Evolutionary conservation across 1,140 invertebrate species (phyloP).

Genomic region (Andricus grossulariae): DNA sequence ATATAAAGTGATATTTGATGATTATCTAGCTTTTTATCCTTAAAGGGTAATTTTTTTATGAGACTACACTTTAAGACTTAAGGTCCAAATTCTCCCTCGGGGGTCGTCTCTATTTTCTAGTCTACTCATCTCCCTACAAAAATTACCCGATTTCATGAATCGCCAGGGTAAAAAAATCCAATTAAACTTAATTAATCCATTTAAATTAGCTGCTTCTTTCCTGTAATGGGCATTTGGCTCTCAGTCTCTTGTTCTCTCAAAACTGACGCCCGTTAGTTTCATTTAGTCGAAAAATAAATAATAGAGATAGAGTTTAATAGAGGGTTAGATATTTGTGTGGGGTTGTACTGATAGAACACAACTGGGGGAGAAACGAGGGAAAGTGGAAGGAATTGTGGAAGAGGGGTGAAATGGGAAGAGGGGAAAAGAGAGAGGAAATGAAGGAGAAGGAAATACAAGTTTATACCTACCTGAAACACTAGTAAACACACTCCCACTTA

Average conservation of each 20-base stretch:
- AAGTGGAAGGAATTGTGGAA: background rate
- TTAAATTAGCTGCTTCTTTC: slow-evolving; percentile 61
- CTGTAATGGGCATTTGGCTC: background rate
- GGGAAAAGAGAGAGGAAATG: background rate
- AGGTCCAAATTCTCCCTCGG: background rate
- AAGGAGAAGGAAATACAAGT: background rate
- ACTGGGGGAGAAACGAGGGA: background rate
- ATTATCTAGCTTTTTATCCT: too few species aligned
- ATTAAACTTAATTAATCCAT: slow-evolving; percentile 65
- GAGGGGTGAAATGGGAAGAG: background rate
- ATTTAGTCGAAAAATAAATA: too few species aligned
- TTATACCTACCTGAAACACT: slow-evolving; percentile 9
- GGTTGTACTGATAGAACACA: background rate
- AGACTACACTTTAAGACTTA: slow-evolving; percentile 4
- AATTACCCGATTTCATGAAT: slow-evolving; percentile 51
- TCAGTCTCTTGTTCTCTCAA: too few species aligned
- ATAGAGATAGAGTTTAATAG: too few species aligned
- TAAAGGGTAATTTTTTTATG: too few species aligned
- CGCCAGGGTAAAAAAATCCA: slow-evolving; percentile 39
- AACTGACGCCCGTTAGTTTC: too few species aligned
- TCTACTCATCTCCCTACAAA: slow-evolving; percentile 36
- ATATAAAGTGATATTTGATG: too few species aligned
- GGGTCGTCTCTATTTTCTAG: slow-evolving; percentile 9
- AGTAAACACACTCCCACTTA: background rate
- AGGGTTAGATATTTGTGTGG: too few species aligned